These are phyloP conservation scores for Mirza zaza DNA, from an alignment of 2,113 vertebrate genomes.

Conservation along the genomic window DNA sequence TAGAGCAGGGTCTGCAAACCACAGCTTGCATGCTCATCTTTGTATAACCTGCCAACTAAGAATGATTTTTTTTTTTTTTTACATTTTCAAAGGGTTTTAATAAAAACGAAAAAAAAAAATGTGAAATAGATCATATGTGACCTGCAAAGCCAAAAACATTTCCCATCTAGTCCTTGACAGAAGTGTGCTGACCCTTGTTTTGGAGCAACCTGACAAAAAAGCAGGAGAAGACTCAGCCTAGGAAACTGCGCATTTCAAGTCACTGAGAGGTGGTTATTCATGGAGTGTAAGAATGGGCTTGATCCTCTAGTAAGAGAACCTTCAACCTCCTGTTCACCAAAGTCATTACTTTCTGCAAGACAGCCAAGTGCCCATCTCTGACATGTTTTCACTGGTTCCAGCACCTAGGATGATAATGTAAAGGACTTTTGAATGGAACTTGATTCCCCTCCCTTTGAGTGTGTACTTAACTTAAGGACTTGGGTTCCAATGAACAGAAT, in stretches of 20 bases:
- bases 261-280: neutral
- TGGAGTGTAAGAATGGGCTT: neutral
- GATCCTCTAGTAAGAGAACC: neutral
- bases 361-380: neutral
- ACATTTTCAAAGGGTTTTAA: neutral
- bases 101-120: constrained; percentile 57
- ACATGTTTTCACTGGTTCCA: neutral
- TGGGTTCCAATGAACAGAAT: neutral
- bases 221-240: neutral
- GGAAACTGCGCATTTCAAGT: neutral
- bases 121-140: neutral
- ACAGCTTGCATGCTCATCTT: neutral
- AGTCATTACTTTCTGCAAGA: neutral
- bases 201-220: constrained; percentile 15
- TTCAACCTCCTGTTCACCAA: neutral
- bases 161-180: neutral
- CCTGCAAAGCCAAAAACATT: neutral
- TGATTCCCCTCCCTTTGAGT: neutral
- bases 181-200: neutral
- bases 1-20: neutral
- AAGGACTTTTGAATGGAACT: neutral
- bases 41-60: neutral
- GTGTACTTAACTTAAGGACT: neutral
- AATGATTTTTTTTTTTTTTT: constrained; percentile 39
- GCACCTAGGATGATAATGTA: neutral